A percentile compares a stretch with the other conserved stretches of the same genome.
These are phyloP conservation scores for Malacoctenus gilli DNA, from an alignment of 2,797 vertebrate species.

Conservation along the genomic window DNA sequence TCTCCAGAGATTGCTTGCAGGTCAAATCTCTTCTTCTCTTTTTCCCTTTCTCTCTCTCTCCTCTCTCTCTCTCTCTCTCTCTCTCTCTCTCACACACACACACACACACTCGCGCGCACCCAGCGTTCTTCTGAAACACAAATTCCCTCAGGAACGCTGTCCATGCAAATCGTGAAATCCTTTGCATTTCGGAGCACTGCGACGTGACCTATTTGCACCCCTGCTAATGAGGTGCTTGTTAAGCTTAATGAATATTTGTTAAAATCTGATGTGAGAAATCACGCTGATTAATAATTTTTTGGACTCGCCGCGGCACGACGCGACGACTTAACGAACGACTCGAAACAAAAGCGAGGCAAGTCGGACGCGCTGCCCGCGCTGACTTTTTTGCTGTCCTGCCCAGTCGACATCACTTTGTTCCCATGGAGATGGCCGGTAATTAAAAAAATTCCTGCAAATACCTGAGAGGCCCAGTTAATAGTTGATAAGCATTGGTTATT, in stretches of 20 bases:
- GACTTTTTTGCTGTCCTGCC: not conserved
- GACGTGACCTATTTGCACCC: constrained; percentile 66
- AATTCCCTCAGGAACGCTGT: constrained; percentile 52
- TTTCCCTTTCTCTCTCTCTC: constrained; percentile 11
- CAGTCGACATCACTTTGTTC: constrained; percentile 21
- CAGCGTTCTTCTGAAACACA: constrained; percentile 57
- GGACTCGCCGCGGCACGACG: constrained; percentile 9
- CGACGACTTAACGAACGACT: constrained; percentile 15
- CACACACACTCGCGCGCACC: constrained; percentile 13
- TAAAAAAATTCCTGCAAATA: constrained; percentile 49
- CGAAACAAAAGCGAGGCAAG: constrained; percentile 6
- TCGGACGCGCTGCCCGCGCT: constrained; percentile 2
- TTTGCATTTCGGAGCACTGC: constrained; percentile 42
- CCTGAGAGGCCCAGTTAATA: constrained; percentile 34
- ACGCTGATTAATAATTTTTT: constrained; percentile 28
- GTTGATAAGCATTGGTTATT: constrained; percentile 20
- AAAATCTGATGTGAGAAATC: constrained; percentile 29
- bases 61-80: not conserved
- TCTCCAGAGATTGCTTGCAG: constrained; percentile 74
- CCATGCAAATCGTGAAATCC: constrained; percentile 65
- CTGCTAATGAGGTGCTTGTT: constrained; percentile 64
- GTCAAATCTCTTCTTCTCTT: constrained; percentile 67
- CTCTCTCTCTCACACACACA: constrained; percentile 11
- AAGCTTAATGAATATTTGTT: constrained; percentile 67
- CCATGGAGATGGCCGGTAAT: constrained; percentile 30